Evolutionary conservation across 2,113 vertebrate species (phyloP), one percentile per base, ranked within the genome.

Genomic region (Danionella cerebrum): DNA sequence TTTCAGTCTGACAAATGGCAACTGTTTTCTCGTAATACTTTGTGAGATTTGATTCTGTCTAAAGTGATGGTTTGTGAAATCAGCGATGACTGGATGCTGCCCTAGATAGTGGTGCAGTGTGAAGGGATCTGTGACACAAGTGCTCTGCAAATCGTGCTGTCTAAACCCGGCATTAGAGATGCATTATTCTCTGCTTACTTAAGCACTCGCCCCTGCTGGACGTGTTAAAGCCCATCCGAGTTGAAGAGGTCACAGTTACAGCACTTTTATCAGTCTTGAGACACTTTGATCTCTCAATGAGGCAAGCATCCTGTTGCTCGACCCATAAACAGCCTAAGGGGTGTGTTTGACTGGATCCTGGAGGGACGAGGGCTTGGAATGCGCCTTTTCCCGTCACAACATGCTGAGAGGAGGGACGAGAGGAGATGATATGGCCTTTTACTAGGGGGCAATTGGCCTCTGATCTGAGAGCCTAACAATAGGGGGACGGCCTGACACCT

Each of bases 271-370:
- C 80, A n/a, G n/a, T n/a, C n/a, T n/a, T 81, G 52, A 77, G 35
- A 76, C 69, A 70, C 85, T 90, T 90, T 89, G 87, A 88, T 87
- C 79, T 81, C 54, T 66, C 59, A 67, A 79, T 83, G 82, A 85
- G 83, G 75, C 31, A 69, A 84, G 85, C 85, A 90, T 90, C 87
- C 88, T 88, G 88, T 84, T 77, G 71, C 79, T 77, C 77, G 76
- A 50, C 79, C 73, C 83, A 79, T 90, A 90, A 90, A 90, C 85
- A 84, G 86, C 84, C 86, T 71, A 24, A 41, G 82, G 84, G 82
- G 63, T 65, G 79, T 81, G 85, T 87, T 86, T 84, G 72, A 78
- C 57, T 55, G 65, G 50, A n/a, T n/a, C n/a, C n/a, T n/a, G 51
- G 39, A 58, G 41, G 47, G 65, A n/a, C 69, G 70, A 66, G 57